Evolutionary conservation across 1,140 invertebrate genomes (phyloP), one percentile per base, ranked within the genome.

Genomic region (Hypsibius dujardini): DNA sequence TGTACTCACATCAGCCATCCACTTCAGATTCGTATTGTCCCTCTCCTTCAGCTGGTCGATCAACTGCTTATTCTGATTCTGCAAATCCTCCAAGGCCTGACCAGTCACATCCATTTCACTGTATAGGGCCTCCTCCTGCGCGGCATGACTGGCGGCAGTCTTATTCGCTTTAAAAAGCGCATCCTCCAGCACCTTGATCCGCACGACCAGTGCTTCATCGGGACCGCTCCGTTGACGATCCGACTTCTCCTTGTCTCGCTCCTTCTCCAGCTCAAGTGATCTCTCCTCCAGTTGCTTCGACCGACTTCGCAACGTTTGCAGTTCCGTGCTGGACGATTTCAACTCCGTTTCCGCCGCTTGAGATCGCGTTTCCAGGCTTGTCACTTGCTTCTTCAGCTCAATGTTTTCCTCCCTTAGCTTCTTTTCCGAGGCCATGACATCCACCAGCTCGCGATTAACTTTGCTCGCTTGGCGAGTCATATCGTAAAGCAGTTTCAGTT

Each of bases 71-170:
- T 98, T 98, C 80, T 98, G 93, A 77, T 98, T 94, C 80, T 98
- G 94, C 92, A 98, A 96, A 77, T 98, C 94, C 81, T 98, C 95
- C 79, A 96, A 98, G 0, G 95, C 95, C 80, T 96, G 93, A 0
- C 95, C 95, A 0, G 94, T 99, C 1, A 97, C 92, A 79, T 99
- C 96, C 90, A 98, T 96, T 80, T 99, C 96, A 77, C 93, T 96
- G 1, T 98, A 81, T 70, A 99, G 81, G 1, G 93, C 92, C 79
- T 98, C 95, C 80, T 98, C 95, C 79, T 97, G 93, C 3, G 42
- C 42, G 3, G 7, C 42, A 14, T 67, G 7, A 7, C 62, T 67
- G 3, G 12, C 7, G 7, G 45, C 12, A 3, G 62, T 42, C 42
- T 67, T 67, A 12, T 67, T 67, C 7, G 7, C 12, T 42, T 3